phyloP scores from a whole-genome alignment of 2,888 invertebrate genomes.

The Caenorhabditis drosophilae region DNA sequence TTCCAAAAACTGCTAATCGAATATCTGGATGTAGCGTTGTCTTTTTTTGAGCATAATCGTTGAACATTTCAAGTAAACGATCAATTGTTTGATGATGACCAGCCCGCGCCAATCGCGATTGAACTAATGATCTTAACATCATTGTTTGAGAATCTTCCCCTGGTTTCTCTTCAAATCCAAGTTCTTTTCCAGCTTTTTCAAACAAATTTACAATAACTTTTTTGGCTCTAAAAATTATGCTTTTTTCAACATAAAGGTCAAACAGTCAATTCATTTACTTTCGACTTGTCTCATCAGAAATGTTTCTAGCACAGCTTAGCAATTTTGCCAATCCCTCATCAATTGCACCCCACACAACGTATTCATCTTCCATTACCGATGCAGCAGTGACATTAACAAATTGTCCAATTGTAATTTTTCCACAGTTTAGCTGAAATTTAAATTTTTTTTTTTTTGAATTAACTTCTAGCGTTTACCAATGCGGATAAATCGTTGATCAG shows the following conservation, averaged over 20 bases:
- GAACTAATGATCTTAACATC: slow-evolving; percentile 50
- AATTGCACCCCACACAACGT: slow-evolving; percentile 83
- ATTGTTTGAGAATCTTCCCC: slow-evolving; percentile 54
- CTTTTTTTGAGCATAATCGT: slow-evolving; percentile 48
- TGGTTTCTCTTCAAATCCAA: slow-evolving; percentile 56
- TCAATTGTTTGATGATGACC: slow-evolving; percentile 59
- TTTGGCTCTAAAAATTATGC: too few relatives aligned
- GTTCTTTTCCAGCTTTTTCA: slow-evolving; percentile 50
- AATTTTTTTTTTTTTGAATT: slow-evolving; percentile 1
- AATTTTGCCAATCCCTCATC: slow-evolving; percentile 30
- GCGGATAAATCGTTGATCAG: slow-evolving; percentile 90
- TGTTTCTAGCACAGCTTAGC: slow-evolving; percentile 10
- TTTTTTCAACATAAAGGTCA: too few relatives aligned
- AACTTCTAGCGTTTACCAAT: slow-evolving; percentile 76
- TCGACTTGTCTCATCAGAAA: slow-evolving; percentile 18
- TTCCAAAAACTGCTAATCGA: slow-evolving; percentile 47
- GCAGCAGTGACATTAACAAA: slow-evolving; percentile 82
- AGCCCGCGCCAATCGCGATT: slow-evolving; percentile 53
- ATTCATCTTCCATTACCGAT: slow-evolving; percentile 84
- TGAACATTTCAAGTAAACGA: slow-evolving; percentile 48
- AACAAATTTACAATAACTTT: slow-evolving; percentile 51
- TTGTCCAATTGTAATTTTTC: slow-evolving; percentile 81
- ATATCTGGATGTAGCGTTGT: slow-evolving; percentile 59
- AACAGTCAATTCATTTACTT: too few relatives aligned
- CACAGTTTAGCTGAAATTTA: slow-evolving; percentile 75